A percentile compares a stretch with the other conserved stretches of the same genome.
phyloP scores from a whole-genome alignment of 2,113 vertebrate species.

The Butastur rufipennis region DNA sequence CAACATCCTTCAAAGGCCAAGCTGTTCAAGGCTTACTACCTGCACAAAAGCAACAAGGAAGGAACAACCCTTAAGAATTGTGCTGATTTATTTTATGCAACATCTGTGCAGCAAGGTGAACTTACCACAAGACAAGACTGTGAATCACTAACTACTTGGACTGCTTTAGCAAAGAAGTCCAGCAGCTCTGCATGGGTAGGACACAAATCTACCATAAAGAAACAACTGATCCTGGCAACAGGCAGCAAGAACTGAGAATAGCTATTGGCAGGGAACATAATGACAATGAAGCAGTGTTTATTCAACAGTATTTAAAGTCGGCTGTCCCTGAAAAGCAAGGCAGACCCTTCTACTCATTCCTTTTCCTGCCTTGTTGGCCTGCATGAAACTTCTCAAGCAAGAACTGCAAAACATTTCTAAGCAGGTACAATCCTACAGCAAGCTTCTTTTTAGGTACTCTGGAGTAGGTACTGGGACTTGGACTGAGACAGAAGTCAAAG shows the following conservation, averaged over 20 bases:
- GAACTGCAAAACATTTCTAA: not conserved
- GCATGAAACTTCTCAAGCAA: not conserved
- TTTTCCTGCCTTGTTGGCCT: not conserved
- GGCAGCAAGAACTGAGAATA: not conserved
- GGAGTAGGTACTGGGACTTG: not conserved
- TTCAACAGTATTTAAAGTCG: not conserved
- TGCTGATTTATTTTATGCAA: not conserved
- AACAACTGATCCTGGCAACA: not conserved
- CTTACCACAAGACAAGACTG: not conserved
- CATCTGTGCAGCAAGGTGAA: not conserved
- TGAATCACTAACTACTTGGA: not conserved
- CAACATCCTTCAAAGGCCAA: not conserved
- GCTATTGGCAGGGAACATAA: not conserved
- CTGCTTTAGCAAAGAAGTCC: not conserved
- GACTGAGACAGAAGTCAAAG: not conserved
- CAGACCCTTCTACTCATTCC: not conserved
- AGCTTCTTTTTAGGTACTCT: not conserved
- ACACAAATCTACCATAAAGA: not conserved
- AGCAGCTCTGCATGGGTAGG: not conserved
- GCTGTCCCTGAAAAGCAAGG: not conserved
- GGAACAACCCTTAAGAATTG: not conserved
- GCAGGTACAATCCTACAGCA: not conserved
- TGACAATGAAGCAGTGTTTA: not conserved
- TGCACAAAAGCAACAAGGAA: not conserved
- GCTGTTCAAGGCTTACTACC: not conserved